A percentile compares a stretch with the other conserved stretches of the same genome.
These are phyloP conservation scores for Plumapathes pennacea DNA, from an alignment of 92 coral and sea anemone species.

Conservation along the genomic window DNA sequence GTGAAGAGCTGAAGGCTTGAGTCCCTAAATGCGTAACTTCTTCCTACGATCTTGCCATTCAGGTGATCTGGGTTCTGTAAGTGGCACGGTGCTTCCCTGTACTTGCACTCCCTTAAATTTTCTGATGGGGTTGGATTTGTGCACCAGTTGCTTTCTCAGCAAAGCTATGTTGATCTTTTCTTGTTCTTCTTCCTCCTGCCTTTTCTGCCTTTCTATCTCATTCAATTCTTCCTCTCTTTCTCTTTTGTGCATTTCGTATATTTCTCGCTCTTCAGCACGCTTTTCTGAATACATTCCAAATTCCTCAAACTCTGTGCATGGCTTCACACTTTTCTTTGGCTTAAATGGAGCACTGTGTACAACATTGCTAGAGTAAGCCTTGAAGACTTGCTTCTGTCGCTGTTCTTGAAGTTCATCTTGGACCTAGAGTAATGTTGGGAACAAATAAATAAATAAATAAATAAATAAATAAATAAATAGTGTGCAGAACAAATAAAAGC, in stretches of 20 bases:
- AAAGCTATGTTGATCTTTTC: conserved; percentile 53
- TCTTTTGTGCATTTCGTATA: conserved; percentile 65
- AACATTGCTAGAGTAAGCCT: conserved; percentile 78
- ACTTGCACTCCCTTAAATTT: conserved; percentile 65
- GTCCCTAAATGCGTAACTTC: too few species aligned
- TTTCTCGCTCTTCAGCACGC: conserved; percentile 82
- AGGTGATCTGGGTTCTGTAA: conserved; percentile 83
- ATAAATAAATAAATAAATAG: neutral
- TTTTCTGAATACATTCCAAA: conserved; percentile 73
- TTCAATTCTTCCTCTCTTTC: conserved; percentile 72
- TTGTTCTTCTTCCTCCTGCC: conserved; percentile 71
- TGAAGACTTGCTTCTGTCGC: conserved; percentile 73
- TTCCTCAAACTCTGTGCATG: conserved; percentile 77
- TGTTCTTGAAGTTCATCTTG: conserved; percentile 70
- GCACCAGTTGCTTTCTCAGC: conserved; percentile 85
- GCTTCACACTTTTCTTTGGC: conserved; percentile 84
- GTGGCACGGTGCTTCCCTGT: conserved; percentile 64
- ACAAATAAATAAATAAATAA: neutral
- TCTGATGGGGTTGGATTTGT: conserved; percentile 87
- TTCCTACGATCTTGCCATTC: conserved; percentile 73
- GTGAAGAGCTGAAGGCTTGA: too few species aligned
- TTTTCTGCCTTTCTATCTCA: conserved; percentile 50
- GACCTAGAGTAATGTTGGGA: conserved; percentile 47
- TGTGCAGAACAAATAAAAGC: too few species aligned
- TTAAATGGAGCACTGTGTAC: conserved; percentile 78